Evolutionary conservation across 2,888 invertebrate genomes (phyloP), one percentile per base, ranked within the genome.

Genomic region (Polyommatus icarus): DNA sequence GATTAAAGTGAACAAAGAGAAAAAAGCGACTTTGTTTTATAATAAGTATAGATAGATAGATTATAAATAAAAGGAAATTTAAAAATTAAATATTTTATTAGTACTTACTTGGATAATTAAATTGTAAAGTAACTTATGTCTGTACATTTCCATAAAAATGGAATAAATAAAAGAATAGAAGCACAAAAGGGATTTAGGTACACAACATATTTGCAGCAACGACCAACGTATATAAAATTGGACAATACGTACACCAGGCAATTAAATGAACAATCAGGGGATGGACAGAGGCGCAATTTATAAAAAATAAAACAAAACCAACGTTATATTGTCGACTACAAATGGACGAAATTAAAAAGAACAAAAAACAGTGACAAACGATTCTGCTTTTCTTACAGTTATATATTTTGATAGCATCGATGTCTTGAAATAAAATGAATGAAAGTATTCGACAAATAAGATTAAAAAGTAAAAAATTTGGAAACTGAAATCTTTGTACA

Each of bases 191-290:
- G 73, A 46, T 72, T 76, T 54, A 77, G n/a, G 76, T 76, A 76
- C 75, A 71, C 20, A 61, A 76, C 36, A 76, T 76, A 76, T 71
- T 15, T 29, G 76, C 76, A 61, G 77, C 78, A 78, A 79, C 77
- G 40, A 61, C 78, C 78, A 78, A 79, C 77, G 32, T 59, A 54
- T 15, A 79, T 77, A 84, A 84, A 83, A 82, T 78, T 78, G 80
- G 80, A 88, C 89, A 91, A 90, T 91, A 88, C 86, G 91, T 84
- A 90, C 87, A 88, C 87, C 88, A 85, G 80, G 89, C 91, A 93
- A 93, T 93, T 92, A 91, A 88, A 88, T 90, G 90, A 90, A 90
- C 92, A 92, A 92, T 92, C 88, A 90, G 87, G 83, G 87, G 78
- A 59, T 18, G 59, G 59, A 76, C 83, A 82, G 84, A 84, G 85